These are phyloP conservation scores for Physocephala rufipes DNA, from an alignment of 2,888 invertebrate genomes.

Conservation along the genomic window DNA sequence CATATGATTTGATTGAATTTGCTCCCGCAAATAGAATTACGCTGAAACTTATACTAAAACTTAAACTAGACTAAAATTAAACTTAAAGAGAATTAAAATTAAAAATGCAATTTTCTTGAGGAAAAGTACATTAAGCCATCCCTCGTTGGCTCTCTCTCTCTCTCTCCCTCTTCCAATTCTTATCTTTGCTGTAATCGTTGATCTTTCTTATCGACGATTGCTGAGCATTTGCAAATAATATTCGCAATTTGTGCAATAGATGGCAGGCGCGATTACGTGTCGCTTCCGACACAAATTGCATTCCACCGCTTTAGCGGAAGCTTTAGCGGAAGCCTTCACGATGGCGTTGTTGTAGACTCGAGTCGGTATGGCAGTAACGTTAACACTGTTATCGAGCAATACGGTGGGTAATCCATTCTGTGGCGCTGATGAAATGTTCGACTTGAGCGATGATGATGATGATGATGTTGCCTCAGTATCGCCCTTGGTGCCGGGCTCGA, in stretches of 20 bases:
- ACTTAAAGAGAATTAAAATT: no score
- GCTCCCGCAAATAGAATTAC: no score
- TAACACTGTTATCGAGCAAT: constrained; percentile 45
- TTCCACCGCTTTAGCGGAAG: constrained; percentile 71
- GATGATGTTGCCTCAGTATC: constrained; percentile 65
- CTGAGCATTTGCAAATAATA: constrained; percentile 82
- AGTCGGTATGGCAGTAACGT: constrained; percentile 65
- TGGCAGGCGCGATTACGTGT: constrained; percentile 77
- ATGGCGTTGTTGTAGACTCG: constrained; percentile 66
- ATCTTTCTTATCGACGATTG: constrained; percentile 57
- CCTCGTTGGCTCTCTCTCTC: neutral
- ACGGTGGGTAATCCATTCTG: constrained; percentile 54
- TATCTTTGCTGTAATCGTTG: neutral
- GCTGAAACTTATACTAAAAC: no score
- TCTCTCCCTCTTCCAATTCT: neutral
- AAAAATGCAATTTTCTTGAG: neutral
- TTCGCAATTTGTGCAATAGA: constrained; percentile 91
- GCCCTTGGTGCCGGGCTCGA: constrained; percentile 78
- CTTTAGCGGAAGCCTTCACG: constrained; percentile 58
- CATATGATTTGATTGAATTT: neutral
- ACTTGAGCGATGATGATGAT: constrained; percentile 37
- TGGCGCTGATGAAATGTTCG: constrained; percentile 40
- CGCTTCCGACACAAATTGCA: constrained; percentile 91
- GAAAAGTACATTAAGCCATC: neutral
- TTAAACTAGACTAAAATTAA: no score